Evolutionary conservation across 2,797 vertebrate species (phyloP), one percentile per base, ranked within the genome.

Genomic region (Apodemus agrarius): DNA sequence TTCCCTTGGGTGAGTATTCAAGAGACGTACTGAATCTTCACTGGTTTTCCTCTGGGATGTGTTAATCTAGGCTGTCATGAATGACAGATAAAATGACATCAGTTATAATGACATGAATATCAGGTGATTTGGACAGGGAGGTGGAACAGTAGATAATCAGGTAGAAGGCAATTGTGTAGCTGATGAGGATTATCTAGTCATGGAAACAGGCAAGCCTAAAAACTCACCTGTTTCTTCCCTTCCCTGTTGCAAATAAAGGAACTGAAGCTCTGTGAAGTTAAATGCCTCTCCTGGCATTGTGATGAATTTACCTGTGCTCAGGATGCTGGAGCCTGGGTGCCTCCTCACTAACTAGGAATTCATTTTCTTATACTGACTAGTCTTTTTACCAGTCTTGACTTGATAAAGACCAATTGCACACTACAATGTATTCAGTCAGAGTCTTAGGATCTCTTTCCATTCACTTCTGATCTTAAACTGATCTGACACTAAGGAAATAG

Each of bases 1-100:
- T 85, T 95, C 34, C 1, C 21, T 1, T 91, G 76, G 93, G 96
- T 97, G 89, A 97, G 97, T 95, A 37, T n/a, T n/a, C n/a, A 34
- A 52, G 2, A 16, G 3, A 24, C 31, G 4, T 67, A 13, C 0
- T 43, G 0, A 85, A 46, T 69, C 57, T 19, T 74, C 34, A 34
- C 59, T 21, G n/a, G 21, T 65, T 2, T 40, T 43, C 37, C 22
- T 82, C 74, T 65, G 16, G 12, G 40, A 34, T 79, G 29, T 26
- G n/a, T 29, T 57, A 19, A 61, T 3, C 24, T 54, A 59, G 67
- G 34, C 65, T 74, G 61, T 52, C 65, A 72, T 65, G 17, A 90
- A 40, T 26, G 13, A 1, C 4, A n/a, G 37, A 78, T 16, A 16
- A 74, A 76, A 43, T 31, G 21, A 76, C 11, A 9, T 22, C 26